phyloP scores from a whole-genome alignment of 2,113 vertebrate species.

The Platanista minor region DNA sequence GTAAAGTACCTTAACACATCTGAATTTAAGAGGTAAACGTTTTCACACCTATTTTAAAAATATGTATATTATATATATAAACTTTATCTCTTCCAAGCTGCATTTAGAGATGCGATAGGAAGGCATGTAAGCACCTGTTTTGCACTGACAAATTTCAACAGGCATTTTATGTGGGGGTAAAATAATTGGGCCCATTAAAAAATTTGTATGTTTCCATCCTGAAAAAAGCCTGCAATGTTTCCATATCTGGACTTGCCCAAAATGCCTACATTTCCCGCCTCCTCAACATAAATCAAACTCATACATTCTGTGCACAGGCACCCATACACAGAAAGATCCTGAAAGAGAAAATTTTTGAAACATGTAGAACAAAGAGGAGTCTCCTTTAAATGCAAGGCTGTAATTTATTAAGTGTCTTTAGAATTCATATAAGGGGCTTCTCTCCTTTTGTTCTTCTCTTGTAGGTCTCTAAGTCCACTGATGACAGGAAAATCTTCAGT shows the following conservation, averaged over 20 bases:
- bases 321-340: background rate
- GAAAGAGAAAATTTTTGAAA: constrained; percentile 32
- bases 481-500: constrained; percentile 21
- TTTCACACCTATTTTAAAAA: background rate
- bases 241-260: background rate
- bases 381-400: constrained; percentile 1
- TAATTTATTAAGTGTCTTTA: constrained; percentile 27
- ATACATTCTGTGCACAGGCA: background rate
- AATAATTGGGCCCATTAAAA: background rate
- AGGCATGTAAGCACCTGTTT: background rate
- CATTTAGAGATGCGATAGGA: background rate
- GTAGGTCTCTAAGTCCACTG: background rate
- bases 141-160: background rate
- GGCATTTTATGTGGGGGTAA: background rate
- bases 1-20: background rate
- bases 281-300: background rate
- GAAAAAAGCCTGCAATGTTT: background rate
- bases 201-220: background rate
- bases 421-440: background rate
- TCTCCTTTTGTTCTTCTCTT: constrained; percentile 12
- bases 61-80: background rate
- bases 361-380: background rate
- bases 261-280: background rate
- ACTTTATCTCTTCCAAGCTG: background rate
- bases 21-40: constrained; percentile 30